phyloP scores from a whole-genome alignment of 2,113 vertebrate genomes.

The Megaleporinus macrocephalus region DNA sequence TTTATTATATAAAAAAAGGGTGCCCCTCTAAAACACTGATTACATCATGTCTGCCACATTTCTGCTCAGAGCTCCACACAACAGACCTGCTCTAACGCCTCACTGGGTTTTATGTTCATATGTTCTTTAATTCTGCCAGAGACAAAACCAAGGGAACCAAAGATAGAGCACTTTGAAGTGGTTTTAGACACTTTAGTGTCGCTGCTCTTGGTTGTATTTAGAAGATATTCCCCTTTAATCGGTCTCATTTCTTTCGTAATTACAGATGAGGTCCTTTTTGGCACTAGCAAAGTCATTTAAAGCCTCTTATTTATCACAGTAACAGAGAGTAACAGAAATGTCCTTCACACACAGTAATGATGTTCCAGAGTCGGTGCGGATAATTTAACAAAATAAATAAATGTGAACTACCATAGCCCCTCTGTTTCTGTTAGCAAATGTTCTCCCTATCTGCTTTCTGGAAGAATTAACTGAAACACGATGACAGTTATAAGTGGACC shows the following conservation, averaged over 20 bases:
- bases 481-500: constrained; percentile 73
- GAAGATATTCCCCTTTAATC: constrained; percentile 51
- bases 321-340: not conserved
- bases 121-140: constrained; percentile 58
- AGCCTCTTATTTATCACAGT: constrained; percentile 13
- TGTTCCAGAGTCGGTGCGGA: not conserved
- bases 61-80: constrained; percentile 34
- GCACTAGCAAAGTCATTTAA: not conserved
- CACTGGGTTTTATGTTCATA: constrained; percentile 64
- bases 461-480: constrained; percentile 76
- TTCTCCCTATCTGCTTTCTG: constrained; percentile 58
- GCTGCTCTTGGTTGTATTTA: constrained; percentile 58
- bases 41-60: constrained; percentile 66
- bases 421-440: constrained; percentile 53
- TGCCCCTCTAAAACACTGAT: constrained; percentile 48
- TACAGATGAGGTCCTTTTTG: constrained; percentile 27
- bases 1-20: constrained; percentile 50
- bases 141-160: constrained; percentile 64
- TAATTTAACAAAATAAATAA: constrained; percentile 38
- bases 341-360: constrained; percentile 6
- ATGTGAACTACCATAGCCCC: not conserved
- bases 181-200: constrained; percentile 56
- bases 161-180: constrained; percentile 64
- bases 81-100: constrained; percentile 56
- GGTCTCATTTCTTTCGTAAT: constrained; percentile 25